These are phyloP conservation scores for Cheirogaleus major DNA, from an alignment of 2,797 vertebrate species.

Conservation along the genomic window DNA sequence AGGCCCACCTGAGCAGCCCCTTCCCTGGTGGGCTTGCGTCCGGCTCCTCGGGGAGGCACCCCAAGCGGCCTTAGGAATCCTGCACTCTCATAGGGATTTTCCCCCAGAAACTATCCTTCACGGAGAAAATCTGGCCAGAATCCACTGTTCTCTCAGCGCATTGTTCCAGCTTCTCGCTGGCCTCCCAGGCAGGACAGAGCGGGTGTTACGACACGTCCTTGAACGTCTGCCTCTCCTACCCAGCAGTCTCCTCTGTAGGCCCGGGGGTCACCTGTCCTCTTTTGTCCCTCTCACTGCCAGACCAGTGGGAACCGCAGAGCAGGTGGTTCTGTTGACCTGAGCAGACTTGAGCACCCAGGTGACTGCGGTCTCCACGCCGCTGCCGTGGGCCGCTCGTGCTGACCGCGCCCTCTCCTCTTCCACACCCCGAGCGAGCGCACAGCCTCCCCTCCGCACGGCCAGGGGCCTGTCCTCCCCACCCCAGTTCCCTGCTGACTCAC, in stretches of 20 bases:
- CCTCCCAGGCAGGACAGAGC: not conserved
- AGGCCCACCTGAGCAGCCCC: not conserved
- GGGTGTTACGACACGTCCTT: too few relatives aligned
- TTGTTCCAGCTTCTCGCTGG: not conserved
- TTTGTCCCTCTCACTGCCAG: not conserved
- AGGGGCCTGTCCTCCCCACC: not conserved
- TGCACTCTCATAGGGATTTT: too few relatives aligned
- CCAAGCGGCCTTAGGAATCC: not conserved
- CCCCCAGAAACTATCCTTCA: not conserved
- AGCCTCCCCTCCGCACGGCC: too few relatives aligned
- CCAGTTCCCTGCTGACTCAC: constrained; percentile 79
- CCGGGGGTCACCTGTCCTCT: not conserved
- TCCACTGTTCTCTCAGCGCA: not conserved
- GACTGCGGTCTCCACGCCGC: not conserved
- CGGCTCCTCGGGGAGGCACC: not conserved
- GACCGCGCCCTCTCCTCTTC: not conserved
- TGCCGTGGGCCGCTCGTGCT: not conserved
- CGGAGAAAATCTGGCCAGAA: not conserved
- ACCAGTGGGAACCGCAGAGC: not conserved
- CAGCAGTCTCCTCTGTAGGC: not conserved
- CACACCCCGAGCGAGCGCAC: not conserved
- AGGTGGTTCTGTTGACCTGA: not conserved
- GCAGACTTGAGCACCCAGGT: not conserved
- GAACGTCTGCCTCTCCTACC: not conserved
- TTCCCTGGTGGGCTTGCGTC: not conserved